These are phyloP conservation scores for Lasaia peninsularis DNA, from an alignment of 1,140 invertebrate species.

Conservation along the genomic window DNA sequence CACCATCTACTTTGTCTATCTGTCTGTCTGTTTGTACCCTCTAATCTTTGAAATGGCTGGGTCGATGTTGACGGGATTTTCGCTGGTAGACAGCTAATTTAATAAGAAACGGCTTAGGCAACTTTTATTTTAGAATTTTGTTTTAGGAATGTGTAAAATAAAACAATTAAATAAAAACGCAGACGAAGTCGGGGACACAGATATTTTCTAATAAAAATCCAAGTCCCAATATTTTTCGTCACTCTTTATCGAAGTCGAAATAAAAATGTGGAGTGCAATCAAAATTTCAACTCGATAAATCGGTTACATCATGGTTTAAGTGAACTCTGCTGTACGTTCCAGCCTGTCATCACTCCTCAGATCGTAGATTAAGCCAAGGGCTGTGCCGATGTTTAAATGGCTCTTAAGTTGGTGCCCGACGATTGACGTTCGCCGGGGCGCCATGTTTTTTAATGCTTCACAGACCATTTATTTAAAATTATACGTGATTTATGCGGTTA, in stretches of 20 bases:
- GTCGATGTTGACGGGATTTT: no score
- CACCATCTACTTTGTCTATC: no score
- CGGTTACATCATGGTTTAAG: constrained; percentile 32
- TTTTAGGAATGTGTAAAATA: no score
- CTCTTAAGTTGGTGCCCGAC: constrained; percentile 50
- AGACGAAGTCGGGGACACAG: no score
- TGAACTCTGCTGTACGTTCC: constrained; percentile 25
- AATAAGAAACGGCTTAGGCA: no score
- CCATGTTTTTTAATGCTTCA: constrained; percentile 11
- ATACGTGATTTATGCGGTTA: constrained; percentile 1
- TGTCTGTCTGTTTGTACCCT: no score
- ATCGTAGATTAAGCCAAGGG: constrained; percentile 53
- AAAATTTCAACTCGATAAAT: constrained; percentile 23
- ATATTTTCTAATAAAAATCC: no score
- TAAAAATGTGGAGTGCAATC: background rate
- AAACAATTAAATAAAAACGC: no score
- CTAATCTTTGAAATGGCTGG: no score
- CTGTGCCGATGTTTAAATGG: constrained; percentile 51
- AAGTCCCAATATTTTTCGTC: no score
- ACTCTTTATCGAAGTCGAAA: background rate
- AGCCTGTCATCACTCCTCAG: constrained; percentile 56
- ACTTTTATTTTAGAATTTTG: no score
- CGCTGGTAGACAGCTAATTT: no score
- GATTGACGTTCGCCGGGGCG: constrained; percentile 48
- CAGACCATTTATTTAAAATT: constrained; percentile 14